These are phyloP conservation scores for Microctonus brassicae DNA, from an alignment of 2,888 invertebrate genomes.

Conservation along the genomic window DNA sequence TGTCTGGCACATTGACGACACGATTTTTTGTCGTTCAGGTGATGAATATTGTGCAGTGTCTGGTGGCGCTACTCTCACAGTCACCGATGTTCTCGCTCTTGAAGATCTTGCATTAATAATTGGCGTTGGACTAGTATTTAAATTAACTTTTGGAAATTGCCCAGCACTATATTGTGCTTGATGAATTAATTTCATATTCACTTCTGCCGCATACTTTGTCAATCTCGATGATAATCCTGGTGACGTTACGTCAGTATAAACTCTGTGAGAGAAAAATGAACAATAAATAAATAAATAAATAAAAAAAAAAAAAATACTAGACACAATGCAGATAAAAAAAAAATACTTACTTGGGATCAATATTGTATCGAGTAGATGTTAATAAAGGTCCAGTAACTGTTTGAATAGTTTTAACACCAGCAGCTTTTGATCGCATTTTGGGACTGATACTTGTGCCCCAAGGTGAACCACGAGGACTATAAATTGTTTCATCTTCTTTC, in stretches of 20 bases:
- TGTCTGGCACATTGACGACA: slow-evolving; percentile 40
- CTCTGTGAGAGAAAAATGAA: slow-evolving; percentile 43
- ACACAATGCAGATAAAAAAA: neutral
- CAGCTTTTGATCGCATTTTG: slow-evolving; percentile 55
- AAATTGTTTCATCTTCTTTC: slow-evolving; percentile 46
- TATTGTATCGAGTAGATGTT: slow-evolving; percentile 70
- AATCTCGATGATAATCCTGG: slow-evolving; percentile 63
- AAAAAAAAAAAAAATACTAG: slow-evolving; percentile 21
- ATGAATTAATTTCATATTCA: slow-evolving; percentile 58
- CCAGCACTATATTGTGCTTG: slow-evolving; percentile 63
- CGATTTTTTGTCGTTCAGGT: slow-evolving; percentile 52
- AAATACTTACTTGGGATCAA: slow-evolving; percentile 68
- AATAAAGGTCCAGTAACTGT: slow-evolving; percentile 69
- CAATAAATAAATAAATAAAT: neutral
- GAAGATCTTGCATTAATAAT: slow-evolving; percentile 55
- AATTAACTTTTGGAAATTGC: slow-evolving; percentile 66
- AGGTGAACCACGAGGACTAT: slow-evolving; percentile 53
- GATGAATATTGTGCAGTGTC: slow-evolving; percentile 53
- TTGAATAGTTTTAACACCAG: slow-evolving; percentile 59
- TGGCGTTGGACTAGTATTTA: slow-evolving; percentile 60
- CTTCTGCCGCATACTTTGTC: slow-evolving; percentile 64
- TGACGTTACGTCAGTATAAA: slow-evolving; percentile 61
- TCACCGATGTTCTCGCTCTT: slow-evolving; percentile 58
- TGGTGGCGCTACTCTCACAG: slow-evolving; percentile 63
- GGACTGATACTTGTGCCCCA: slow-evolving; percentile 61